Percentiles rank a stretch among this genome's conserved stretches.
Conservation (phyloP, 2,113 vertebrate species). For the Pelecanoides urinatrix region DNA sequence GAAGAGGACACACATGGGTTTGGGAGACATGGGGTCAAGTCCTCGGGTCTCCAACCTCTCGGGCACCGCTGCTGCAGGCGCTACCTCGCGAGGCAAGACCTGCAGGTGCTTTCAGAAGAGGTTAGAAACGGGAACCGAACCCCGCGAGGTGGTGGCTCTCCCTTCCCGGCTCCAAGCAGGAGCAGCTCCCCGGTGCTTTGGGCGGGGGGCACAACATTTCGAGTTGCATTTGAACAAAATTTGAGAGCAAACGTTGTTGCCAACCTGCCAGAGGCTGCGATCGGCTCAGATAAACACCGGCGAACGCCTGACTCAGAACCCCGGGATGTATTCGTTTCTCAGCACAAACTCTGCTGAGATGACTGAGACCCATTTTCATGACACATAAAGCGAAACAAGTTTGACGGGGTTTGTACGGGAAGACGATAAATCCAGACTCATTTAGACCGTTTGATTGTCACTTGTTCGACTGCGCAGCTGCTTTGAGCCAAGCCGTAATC, state of each 20-base stretch:
- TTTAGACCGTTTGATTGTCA: conserved; percentile 28
- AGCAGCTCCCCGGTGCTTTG: not conserved
- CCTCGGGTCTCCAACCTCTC: not conserved
- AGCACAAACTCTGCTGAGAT: not conserved
- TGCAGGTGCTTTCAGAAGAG: not conserved
- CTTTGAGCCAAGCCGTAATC: not conserved
- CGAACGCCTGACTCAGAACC: not conserved
- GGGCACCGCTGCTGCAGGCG: not conserved
- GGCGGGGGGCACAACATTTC: too few relatives aligned
- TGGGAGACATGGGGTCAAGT: not conserved
- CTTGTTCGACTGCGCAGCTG: conserved; percentile 2
- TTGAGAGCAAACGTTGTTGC: accelerated
- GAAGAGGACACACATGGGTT: accelerated
- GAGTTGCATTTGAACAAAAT: not conserved
- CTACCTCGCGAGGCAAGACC: accelerated
- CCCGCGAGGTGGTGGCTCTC: accelerated
- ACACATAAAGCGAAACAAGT: not conserved
- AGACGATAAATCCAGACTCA: conserved; percentile 2
- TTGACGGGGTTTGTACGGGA: not conserved
- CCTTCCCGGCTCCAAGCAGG: not conserved
- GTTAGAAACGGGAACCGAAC: not conserved
- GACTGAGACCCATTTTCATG: not conserved
- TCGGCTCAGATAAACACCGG: not conserved
- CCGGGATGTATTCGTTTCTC: not conserved
- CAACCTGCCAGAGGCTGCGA: not conserved